Evolutionary conservation across 2,888 invertebrate genomes (phyloP).

Genomic region (Cantharis rustica): DNA sequence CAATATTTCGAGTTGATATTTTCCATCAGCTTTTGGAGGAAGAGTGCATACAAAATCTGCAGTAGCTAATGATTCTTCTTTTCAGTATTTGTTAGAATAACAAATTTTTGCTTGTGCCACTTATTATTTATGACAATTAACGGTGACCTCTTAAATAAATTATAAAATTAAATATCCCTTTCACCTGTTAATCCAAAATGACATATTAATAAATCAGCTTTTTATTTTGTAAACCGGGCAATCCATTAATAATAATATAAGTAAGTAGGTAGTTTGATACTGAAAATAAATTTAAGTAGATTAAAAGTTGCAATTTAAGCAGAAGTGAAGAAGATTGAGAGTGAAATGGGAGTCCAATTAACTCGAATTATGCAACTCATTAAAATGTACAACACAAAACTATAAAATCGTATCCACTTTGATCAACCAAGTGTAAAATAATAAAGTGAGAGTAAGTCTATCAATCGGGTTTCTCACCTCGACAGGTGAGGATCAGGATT

Average conservation of each 20-base stretch:
- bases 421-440: slow-evolving; percentile 14
- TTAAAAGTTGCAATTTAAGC: neutral
- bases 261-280: too few species aligned
- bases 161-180: too few species aligned
- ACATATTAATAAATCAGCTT: neutral
- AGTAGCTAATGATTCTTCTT: too few species aligned
- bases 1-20: too few species aligned
- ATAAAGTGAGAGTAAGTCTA: slow-evolving; percentile 17
- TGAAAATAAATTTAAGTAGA: neutral
- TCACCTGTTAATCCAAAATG: neutral
- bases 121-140: too few species aligned
- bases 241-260: too few species aligned
- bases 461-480: slow-evolving; percentile 33
- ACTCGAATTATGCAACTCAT: neutral
- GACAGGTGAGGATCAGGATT: slow-evolving; percentile 45
- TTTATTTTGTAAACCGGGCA: too few species aligned
- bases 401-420: neutral
- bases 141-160: too few species aligned
- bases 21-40: too few species aligned
- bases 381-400: neutral
- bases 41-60: too few species aligned
- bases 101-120: too few species aligned
- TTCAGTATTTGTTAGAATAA: too few species aligned
- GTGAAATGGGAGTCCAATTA: neutral
- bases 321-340: neutral